Evolutionary conservation across 2,888 invertebrate species (phyloP), one percentile per base, ranked within the genome.

Genomic region (Smittia aterrima): DNA sequence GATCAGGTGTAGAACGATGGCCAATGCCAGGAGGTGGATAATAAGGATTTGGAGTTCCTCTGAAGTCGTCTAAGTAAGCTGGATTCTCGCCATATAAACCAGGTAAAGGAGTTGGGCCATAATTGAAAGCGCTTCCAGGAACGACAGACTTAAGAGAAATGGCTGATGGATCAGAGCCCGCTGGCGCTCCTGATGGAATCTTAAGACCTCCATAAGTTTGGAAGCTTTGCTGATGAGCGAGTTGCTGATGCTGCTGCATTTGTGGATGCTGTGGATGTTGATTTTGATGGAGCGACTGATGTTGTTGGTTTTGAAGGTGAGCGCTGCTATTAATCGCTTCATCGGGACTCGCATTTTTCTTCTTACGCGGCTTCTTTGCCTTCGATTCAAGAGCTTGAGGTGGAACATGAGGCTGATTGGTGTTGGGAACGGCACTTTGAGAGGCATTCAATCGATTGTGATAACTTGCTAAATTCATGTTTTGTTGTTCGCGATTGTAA

Each of bases 61-160:
- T 86, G 78, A 87, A 87, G 77, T 90, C 90, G 78, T 90, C 90
- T 71, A 91, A 84, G 80, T 90, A 91, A 54, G 87, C 86, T 77
- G 87, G 85, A 79, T 88, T 89, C 64, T 90, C 90, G 6, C 85
- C 85, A 78, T 88, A 89, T 64, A 89, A 80, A 16, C 87, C 86
- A 13, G 87, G 80, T 13, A 80, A 76, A 1, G 90, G 85, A 0
- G 91, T 85, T 1, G 92, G 86, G 18, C 92, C 92, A 79, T 93
- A 94, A 80, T 93, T 93, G 78, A 93, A 94, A 70, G 93, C 92
- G 82, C 92, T 92, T 25, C 91, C 90, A 6, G 93, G 88, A 76
- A 93, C 91, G 79, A 92, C 90, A 78, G 88, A 85, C 78, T 92
- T 87, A 66, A 90, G 79, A 11, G 88, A 86, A 77, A 91, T 87